Evolutionary conservation across 2,797 vertebrate genomes (phyloP), one percentile per base, ranked within the genome.

Genomic region (Aphelocoma californica): DNA sequence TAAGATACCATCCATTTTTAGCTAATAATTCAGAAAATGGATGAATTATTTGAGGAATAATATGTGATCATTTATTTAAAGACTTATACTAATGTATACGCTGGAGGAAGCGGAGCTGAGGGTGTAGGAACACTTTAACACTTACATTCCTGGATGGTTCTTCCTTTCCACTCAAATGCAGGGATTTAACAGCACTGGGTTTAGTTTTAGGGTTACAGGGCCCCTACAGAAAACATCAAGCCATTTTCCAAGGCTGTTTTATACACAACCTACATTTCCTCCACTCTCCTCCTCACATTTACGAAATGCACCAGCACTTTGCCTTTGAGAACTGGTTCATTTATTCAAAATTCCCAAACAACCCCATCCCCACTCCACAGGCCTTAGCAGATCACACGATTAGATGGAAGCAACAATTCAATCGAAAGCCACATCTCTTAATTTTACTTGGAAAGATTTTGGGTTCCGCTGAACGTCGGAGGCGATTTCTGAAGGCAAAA

Each of bases 1-100:
- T 29, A 82, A 73, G 90, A 86, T 61, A 50, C 77, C 85, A 92
- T 70, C 93, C 82, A n/a, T 88, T 96, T 96, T 90, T 86, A 88
- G 93, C 80, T 88, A 95, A 81, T 92, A 93, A 96, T 92, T 93
- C 80, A 70, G 82, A 82, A 95, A 87, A 95, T 80, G 56, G 80
- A 92, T 92, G 78, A 93, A 92, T 96, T 96, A 94, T 90, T 93
- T 86, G 80, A 96, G 94, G 92, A 93, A 85, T 92, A 95, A 96
- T 92, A 87, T 74, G 81, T 56, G 88, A 93, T 94, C 71, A 73
- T 92, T 92, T 97, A 93, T 95, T 96, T 90, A 95, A 95, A 92
- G 95, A 12, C 91, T 89, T 82, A 44, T 7, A 80, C 72, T 81
- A 88, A 92, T 48, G 90, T 88, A 80, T 80, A 92, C 0, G 34